Evolutionary conservation across 2,888 invertebrate species (phyloP), one percentile per base, ranked within the genome.

Genomic region (Parnassius apollo): DNA sequence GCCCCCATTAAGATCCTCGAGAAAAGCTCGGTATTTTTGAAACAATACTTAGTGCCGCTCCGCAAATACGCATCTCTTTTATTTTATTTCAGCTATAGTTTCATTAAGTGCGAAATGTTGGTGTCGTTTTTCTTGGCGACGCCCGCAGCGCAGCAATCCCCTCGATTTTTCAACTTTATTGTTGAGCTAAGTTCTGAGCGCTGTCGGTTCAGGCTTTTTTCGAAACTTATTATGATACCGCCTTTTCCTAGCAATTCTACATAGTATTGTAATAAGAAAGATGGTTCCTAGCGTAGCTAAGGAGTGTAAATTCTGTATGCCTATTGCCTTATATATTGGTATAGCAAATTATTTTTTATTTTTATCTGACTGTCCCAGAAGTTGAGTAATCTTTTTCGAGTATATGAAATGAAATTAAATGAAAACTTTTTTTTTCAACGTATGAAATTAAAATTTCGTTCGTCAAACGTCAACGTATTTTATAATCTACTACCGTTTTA

Each of bases 101-200:
- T 90, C 88, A 90, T 90, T 91, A 90, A 86, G 89, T 90, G 89
- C 87, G 85, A 89, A 85, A 85, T 86, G 89, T 84, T 76, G 75
- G 83, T 80, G 82, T 83, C 82, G 84, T 86, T 88, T 88, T 85
- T 84, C 86, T 86, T 83, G 76, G 81, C 84, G 82, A 78, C 82
- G 83, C 84, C 82, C 80, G 82, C 77, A 78, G 81, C 80, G 75
- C 76, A 71, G 75, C 83, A 85, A 86, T 84, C 85, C 85, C 76
- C 77, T 74, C 88, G 84, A 89, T 88, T 88, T 88, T 88, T 89
- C 86, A 89, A 88, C 84, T 86, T 86, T 85, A 88, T 88, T 89
- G 84, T 85, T 67, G 78, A 76, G 80, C 81, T 78, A 82, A 86
- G 83, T 85, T 86, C 76, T 70, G 69, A 71, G 69, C 72, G 78